Base-by-base conservation (phyloP, 2,113 vertebrate genomes). In the Calidris pugnax region DNA sequence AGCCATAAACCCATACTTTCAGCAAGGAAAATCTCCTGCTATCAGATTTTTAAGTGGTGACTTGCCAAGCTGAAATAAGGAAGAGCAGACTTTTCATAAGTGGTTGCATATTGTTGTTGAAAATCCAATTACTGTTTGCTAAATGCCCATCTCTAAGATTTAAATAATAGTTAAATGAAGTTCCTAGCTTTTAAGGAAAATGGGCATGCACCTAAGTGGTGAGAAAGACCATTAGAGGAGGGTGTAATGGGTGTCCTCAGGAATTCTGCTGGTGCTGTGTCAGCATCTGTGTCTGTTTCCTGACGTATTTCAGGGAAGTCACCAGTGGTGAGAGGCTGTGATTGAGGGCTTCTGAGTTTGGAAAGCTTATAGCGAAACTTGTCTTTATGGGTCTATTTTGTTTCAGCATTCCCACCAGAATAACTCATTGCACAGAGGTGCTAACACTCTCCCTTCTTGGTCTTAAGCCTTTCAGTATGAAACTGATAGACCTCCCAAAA, bases 21-120 rank as follows among this genome's bases (percentile, higher is more conserved):
- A 94, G 28, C 71, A 59, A 59, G 66, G 80, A 93, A 91, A 93
- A 94, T 64, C 79, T 95, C 66, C 77, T 48, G 57, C 72, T 75
- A 63, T 87, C 89, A 87, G 66, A 69, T 63, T 78, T 89, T 64
- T 64, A 67, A 92, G 71, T n/a, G 45, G 77, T 87, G 48, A 45
- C 74, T 94, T 89, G 53, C 64, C 60, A 71, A 72, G 57, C 87
- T 82, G 66, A 82, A 83, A 85, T 32, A 80, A 90, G 62, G 59
- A 75, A 80, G 50, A 95, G 62, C 80, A 95, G 92, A 66, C 62
- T 77, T 85, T 43, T 90, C 37, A 1, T 88, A 90, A 95, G 43
- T 81, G 43, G 43, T 56, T 77, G 69, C 86, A 59, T 55, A 50
- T 83, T 57, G 50, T 67, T 78, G 80, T 81, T 68, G 28, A 66